A percentile compares a stretch with the other conserved stretches of the same genome.
These are phyloP conservation scores for Amphiduros pacificus DNA, from an alignment of 2,888 invertebrate species.

Conservation along the genomic window DNA sequence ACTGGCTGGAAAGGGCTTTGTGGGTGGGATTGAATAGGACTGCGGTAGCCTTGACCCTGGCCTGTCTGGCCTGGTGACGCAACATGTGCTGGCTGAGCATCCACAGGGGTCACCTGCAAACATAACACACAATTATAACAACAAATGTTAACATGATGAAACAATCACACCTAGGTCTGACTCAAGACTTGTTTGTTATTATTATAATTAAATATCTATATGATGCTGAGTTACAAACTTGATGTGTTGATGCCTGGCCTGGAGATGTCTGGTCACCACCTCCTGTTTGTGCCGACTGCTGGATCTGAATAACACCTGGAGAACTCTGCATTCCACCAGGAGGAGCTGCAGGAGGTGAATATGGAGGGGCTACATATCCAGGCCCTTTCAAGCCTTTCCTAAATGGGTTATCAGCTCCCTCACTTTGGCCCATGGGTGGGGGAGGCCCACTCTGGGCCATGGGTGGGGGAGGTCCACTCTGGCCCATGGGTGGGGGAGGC, in stretches of 20 bases:
- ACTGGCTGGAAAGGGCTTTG: constrained; percentile 23
- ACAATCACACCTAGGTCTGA: no score
- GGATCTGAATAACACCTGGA: no score
- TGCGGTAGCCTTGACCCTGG: not conserved
- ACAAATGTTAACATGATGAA: no score
- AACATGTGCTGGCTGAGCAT: constrained; percentile 11
- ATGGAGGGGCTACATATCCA: not conserved
- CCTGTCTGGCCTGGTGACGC: not conserved
- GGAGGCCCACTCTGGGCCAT: not conserved
- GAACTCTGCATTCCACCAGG: no score
- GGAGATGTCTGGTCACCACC: no score
- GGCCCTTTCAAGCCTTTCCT: not conserved
- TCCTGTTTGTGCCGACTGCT: no score
- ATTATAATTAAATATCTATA: no score
- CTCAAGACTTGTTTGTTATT: no score
- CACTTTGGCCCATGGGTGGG: not conserved
- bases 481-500: not conserved
- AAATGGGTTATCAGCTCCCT: not conserved
- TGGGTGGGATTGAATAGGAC: constrained; percentile 19
- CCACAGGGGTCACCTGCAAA: constrained; percentile 17
- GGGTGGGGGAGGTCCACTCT: not conserved
- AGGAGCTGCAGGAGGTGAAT: no score
- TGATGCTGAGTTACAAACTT: no score
- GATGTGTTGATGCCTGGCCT: no score
- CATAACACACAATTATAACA: no score